A percentile compares a stretch with the other conserved stretches of the same genome.
Evolutionary conservation across 1,140 invertebrate species (phyloP).

Genomic region (Eciton burchellii): DNA sequence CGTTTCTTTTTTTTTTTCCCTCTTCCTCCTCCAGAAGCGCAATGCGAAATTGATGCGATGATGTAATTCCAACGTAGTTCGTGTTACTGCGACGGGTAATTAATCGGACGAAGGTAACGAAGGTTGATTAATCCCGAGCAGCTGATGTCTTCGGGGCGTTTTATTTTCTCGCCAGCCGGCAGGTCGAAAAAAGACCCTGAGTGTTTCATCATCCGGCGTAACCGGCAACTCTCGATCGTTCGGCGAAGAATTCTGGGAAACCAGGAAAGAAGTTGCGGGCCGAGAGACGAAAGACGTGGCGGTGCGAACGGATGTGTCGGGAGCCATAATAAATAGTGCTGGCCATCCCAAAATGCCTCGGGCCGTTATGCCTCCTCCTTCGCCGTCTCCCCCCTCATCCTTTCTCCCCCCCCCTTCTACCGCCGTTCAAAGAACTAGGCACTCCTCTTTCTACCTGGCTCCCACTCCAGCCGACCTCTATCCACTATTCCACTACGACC

Average conservation of each 20-base stretch:
- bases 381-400: conserved; percentile 14
- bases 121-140: conserved; percentile 9
- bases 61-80: conserved; percentile 4
- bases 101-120: background rate
- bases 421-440: conserved; percentile 26
- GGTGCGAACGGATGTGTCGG: conserved; percentile 65
- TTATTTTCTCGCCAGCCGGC: too few species aligned
- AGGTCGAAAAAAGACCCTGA: background rate
- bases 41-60: background rate
- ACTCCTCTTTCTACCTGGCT: conserved; percentile 62
- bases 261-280: conserved; percentile 30
- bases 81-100: background rate
- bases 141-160: background rate
- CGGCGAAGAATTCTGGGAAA: conserved; percentile 26
- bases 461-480: conserved; percentile 13
- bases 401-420: conserved; percentile 20
- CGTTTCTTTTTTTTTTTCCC: background rate
- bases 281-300: conserved; percentile 17
- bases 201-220: background rate
- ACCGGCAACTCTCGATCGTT: background rate
- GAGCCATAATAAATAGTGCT: conserved; percentile 52
- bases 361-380: conserved; percentile 36
- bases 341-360: conserved; percentile 63
- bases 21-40: background rate
- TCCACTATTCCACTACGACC: conserved; percentile 35